Base-by-base conservation (phyloP, 1,140 invertebrate species). In the Dreissena rostriformis region DNA sequence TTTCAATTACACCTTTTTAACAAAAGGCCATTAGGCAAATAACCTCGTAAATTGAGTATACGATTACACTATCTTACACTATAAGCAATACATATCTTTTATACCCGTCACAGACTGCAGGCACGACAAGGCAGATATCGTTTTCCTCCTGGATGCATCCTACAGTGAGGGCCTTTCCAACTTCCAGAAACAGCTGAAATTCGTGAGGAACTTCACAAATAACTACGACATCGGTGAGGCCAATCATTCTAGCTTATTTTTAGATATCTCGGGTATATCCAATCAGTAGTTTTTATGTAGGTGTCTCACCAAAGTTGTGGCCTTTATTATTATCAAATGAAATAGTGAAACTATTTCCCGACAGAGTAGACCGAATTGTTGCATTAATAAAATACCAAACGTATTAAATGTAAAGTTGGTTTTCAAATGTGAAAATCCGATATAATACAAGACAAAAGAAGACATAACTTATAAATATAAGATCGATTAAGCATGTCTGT, bases 111-210 rank as follows among this genome's bases (percentile, higher is more conserved):
- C 26, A 86, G 86, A 29, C 15, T 88, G 86, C 53, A 65, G n/a
- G 24, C 63, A 70, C 11, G 75, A 82, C 14, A 82, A 68, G 7
- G 87, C 88, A 6, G 87, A 89, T 49, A 79, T 89, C 22, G 68
- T 89, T 15, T 88, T 89, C 74, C 52, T 88, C 12, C 26, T 89
- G 57, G 88, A 89, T 79, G 52, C 68, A 5, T 88, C 88, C 0
- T 83, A 78, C 74, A 87, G 86, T 75, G 88, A 89, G 51, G 82
- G 84, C 28, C 19, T n/a, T 15, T 24, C 39, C 8, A 78, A 89
- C 84, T 89, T 87, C 70, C 19, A 53, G 49, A 85, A 82, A 19
- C 82, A 88, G 63, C 49, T 86, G 19, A 52, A 86, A 0, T 89
- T 88, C 61, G 76, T 89, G 8, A 63, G 39, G 11, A 65, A 65